Evolutionary conservation across 2,113 vertebrate genomes (phyloP), one percentile per base, ranked within the genome.

Genomic region (Callipepla squamata): DNA sequence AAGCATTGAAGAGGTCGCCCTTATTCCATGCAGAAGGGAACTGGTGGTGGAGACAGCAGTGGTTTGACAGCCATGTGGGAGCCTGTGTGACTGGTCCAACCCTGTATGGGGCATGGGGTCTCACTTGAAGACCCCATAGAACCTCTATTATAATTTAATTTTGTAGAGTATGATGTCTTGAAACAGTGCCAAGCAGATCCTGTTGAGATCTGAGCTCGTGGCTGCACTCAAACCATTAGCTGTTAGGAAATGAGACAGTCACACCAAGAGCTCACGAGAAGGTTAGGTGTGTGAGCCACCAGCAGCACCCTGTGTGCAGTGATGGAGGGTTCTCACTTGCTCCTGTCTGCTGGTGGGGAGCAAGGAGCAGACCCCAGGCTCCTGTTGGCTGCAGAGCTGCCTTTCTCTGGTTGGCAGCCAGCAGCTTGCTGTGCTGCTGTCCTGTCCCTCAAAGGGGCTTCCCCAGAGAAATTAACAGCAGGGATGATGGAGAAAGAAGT

Each of bases 351-450:
- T 72, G 70, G 68, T 51, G 34, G 81, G 77, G 51, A 84, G 40
- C 18, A 65, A 45, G 87, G 86, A 53, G n/a, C 1, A 4, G 69
- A 87, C n/a, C 11, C 65, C 38, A 32, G 63, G 32, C 57, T 91
- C 40, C 44, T 65, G 51, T 83, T 68, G 70, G 61, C 86, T 74
- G 50, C 36, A 42, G 73, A 68, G 72, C 26, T 92, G 81, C 23
- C 70, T 81, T 45, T 10, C 38, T 80, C 44, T 91, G 59, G n/a
- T 72, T 93, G 77, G 66, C 76, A 95, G 94, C 85, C 91, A 95
- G 91, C 36, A 81, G 2, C 45, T 80, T 42, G 51, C 75, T 65
- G 51, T 75, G 79, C 57, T 65, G 9, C 79, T 80, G 2, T 23
- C 38, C 59, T 65, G 15, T 55, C 83, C 58, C 58, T 90, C 69